Conservation (phyloP, 2,113 vertebrate genomes). For the Mirza zaza region DNA sequence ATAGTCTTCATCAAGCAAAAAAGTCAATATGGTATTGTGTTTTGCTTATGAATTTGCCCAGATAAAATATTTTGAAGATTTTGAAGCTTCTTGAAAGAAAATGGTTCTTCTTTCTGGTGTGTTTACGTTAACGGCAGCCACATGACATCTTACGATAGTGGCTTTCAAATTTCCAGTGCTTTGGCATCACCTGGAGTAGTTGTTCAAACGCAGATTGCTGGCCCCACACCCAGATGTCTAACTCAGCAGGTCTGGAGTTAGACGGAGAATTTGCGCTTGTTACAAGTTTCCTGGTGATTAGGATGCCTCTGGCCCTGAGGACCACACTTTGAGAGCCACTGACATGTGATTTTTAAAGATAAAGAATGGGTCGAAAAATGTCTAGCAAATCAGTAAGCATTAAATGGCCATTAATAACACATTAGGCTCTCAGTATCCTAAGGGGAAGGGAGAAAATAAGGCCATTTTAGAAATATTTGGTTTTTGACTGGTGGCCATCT, state of each 20-base stretch:
- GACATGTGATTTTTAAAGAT: background rate
- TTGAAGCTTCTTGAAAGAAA: background rate
- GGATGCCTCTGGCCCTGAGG: background rate
- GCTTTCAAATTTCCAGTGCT: background rate
- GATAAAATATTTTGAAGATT: conserved; percentile 8
- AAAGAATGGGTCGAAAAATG: background rate
- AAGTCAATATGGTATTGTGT: background rate
- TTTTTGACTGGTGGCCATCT: background rate
- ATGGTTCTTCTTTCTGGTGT: background rate
- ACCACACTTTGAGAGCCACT: background rate
- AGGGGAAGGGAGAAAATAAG: background rate
- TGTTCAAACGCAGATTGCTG: background rate
- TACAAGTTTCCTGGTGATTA: background rate
- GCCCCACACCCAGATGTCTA: background rate
- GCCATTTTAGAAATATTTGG: background rate
- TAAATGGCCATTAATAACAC: background rate
- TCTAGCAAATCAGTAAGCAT: background rate
- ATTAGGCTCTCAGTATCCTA: background rate
- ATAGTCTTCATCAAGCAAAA: background rate
- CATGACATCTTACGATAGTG: background rate
- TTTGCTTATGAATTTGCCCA: conserved; percentile 35
- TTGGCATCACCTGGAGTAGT: background rate
- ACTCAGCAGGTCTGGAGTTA: background rate
- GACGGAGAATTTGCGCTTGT: background rate
- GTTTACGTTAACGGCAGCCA: background rate